Evolutionary conservation across 2,797 vertebrate genomes (phyloP).

Genomic region (Florisuga fusca): DNA sequence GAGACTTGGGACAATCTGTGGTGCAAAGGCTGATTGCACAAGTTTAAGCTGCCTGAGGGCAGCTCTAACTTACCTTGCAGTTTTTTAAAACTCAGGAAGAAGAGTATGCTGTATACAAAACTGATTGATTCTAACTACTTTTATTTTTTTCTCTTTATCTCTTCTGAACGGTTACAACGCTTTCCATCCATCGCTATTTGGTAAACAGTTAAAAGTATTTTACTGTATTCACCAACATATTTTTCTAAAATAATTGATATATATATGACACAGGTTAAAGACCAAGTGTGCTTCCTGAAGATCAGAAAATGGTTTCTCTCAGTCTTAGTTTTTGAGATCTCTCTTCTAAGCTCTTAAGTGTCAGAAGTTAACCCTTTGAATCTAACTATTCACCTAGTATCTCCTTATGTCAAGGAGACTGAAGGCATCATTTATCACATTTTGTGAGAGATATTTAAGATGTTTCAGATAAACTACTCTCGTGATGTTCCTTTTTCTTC

Average conservation of each 20-base stretch:
- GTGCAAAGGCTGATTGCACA: constrained; percentile 1
- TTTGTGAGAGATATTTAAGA: neutral
- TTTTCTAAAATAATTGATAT: neutral
- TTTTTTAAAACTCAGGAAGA: neutral
- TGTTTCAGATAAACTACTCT: neutral
- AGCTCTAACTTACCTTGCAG: neutral
- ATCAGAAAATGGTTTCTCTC: neutral
- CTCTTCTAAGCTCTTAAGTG: constrained; percentile 1
- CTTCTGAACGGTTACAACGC: neutral
- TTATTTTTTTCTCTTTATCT: neutral
- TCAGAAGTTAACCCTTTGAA: constrained; percentile 51
- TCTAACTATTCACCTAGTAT: constrained; percentile 1
- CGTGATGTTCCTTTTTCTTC: neutral
- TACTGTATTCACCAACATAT: neutral
- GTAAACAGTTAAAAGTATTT: neutral
- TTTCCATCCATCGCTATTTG: neutral
- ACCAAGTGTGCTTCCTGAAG: neutral
- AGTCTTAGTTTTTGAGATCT: constrained; percentile 2
- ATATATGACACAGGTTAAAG: neutral
- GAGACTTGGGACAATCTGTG: constrained; percentile 19
- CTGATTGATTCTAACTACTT: neutral
- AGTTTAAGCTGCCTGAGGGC: neutral
- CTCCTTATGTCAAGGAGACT: neutral
- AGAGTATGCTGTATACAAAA: neutral
- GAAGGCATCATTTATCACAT: neutral